Conservation (phyloP, 2,113 vertebrate genomes). For the Lipotes vexillifer region DNA sequence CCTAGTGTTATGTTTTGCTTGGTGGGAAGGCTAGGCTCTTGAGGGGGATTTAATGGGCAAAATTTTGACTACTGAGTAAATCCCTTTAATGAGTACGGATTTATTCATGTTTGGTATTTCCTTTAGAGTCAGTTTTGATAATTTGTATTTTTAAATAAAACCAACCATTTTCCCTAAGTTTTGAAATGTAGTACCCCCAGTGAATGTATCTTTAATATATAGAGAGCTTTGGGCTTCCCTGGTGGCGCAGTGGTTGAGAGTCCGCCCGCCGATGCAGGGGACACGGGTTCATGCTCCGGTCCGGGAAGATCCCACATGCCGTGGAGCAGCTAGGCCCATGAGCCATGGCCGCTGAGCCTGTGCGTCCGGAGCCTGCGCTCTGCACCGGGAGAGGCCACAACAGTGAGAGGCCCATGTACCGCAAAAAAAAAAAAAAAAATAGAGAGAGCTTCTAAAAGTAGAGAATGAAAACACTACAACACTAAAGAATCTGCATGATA, state of each 20-base stretch:
- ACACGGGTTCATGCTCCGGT: no score
- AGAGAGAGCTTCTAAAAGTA: constrained; percentile 36
- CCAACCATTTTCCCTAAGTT: not conserved
- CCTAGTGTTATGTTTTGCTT: not conserved
- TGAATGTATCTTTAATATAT: not conserved
- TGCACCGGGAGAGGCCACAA: no score
- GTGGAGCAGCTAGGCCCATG: no score
- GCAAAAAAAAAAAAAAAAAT: no score
- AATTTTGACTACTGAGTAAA: not conserved
- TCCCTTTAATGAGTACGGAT: not conserved
- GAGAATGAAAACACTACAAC: not conserved
- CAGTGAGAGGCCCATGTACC: no score
- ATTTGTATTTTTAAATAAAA: constrained; percentile 18
- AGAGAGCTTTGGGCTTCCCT: no score
- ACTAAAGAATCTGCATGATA: constrained; percentile 12
- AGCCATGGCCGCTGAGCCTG: no score
- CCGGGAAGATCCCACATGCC: no score
- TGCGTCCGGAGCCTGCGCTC: no score
- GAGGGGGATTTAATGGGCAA: not conserved
- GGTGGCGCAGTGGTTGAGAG: no score
- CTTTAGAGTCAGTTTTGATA: not conserved
- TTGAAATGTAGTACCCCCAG: not conserved
- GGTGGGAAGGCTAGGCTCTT: not conserved
- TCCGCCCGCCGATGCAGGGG: no score
- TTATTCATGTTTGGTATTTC: constrained; percentile 24